These are phyloP conservation scores for Hyposmocoma kahamanoa DNA, from an alignment of 1,140 invertebrate genomes.

Conservation along the genomic window DNA sequence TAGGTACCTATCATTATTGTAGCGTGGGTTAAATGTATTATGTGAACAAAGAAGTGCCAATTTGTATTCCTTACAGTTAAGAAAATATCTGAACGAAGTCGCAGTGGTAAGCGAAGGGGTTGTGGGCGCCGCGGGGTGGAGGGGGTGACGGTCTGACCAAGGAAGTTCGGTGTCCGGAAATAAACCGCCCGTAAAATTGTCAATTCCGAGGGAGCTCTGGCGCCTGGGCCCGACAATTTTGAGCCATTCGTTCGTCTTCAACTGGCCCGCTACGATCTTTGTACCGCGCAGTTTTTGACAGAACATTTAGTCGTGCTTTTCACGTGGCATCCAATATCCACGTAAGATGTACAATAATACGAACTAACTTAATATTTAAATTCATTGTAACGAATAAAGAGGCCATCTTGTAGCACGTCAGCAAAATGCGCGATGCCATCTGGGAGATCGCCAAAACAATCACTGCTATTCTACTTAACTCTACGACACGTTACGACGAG, in stretches of 20 bases:
- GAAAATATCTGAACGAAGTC: conserved; percentile 19
- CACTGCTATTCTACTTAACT: conserved; percentile 61
- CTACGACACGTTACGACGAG: conserved; percentile 26
- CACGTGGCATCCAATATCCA: neutral
- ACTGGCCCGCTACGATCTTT: conserved; percentile 17
- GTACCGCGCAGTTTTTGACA: conserved; percentile 22
- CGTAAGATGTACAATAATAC: neutral
- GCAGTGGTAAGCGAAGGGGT: conserved; percentile 24
- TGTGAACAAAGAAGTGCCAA: conserved; percentile 15
- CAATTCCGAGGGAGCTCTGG: conserved; percentile 73
- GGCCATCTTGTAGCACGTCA: conserved; percentile 31
- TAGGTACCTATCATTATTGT: neutral
- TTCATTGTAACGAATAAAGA: neutral
- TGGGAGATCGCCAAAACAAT: conserved; percentile 65
- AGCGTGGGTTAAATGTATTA: neutral
- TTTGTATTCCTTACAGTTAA: conserved; percentile 16
- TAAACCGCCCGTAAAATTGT: conserved; percentile 78
- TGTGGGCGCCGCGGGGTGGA: conserved; percentile 21
- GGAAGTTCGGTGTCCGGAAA: conserved; percentile 70
- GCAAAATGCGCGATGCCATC: conserved; percentile 50
- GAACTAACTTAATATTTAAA: neutral
- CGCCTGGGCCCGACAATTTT: conserved; percentile 52
- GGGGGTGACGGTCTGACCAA: conserved; percentile 44
- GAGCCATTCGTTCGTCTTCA: conserved; percentile 30
- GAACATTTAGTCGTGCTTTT: conserved; percentile 12